A percentile compares a stretch with the other conserved stretches of the same genome.
Conservation (phyloP, 2,888 invertebrate species). For the Platerodrilus igneus region DNA sequence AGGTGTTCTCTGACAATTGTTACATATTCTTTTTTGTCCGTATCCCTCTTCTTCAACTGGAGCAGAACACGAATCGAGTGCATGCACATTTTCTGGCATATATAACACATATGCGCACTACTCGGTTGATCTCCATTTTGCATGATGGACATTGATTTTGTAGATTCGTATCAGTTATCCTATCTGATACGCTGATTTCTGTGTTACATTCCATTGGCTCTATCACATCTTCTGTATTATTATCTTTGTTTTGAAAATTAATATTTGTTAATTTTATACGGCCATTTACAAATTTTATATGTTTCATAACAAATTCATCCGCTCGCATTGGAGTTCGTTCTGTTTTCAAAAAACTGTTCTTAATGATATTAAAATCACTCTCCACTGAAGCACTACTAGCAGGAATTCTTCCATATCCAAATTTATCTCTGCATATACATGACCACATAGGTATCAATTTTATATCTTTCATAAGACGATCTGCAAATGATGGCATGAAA, state of each 20-base stretch:
- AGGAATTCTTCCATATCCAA: slow-evolving; percentile 12
- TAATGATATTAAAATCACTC: slow-evolving; percentile 9
- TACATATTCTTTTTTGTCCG: slow-evolving; percentile 2
- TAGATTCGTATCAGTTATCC: neutral
- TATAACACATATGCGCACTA: slow-evolving; percentile 8
- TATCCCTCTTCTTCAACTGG: slow-evolving; percentile 11
- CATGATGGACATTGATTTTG: slow-evolving; percentile 7
- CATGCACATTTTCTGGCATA: slow-evolving; percentile 8
- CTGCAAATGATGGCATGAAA: slow-evolving; percentile 4
- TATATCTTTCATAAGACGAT: slow-evolving; percentile 7
- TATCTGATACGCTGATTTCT: neutral
- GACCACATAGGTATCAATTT: slow-evolving; percentile 12
- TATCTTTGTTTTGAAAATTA: neutral
- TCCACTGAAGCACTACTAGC: slow-evolving; percentile 13
- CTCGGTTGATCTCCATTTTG: slow-evolving; percentile 6
- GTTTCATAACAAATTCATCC: slow-evolving; percentile 7
- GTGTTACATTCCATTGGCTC: neutral
- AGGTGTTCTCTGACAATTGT: neutral
- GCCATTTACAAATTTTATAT: slow-evolving; percentile 8
- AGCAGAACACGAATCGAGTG: slow-evolving; percentile 4
- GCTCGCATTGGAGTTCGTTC: neutral
- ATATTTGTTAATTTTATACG: slow-evolving; percentile 5
- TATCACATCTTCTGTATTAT: neutral
- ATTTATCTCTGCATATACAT: slow-evolving; percentile 4
- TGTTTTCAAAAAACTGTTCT: slow-evolving; percentile 7